phyloP scores from a whole-genome alignment of 2,113 vertebrate species.

The Cryptoleucopteryx plumbea region DNA sequence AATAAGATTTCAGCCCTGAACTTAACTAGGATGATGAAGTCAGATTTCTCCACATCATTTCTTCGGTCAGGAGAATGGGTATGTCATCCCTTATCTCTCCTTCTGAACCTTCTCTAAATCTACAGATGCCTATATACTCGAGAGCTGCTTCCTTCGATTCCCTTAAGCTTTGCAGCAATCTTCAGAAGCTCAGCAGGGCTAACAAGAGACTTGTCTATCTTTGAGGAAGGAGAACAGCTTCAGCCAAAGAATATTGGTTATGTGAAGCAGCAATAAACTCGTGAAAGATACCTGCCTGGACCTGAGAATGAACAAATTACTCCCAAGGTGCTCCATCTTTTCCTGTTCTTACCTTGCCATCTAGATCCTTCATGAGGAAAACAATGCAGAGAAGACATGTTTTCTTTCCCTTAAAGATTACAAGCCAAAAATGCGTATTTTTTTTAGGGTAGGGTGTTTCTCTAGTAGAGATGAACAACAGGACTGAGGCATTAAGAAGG shows the following conservation, averaged over 20 bases:
- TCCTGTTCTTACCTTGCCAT: background rate
- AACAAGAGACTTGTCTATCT: background rate
- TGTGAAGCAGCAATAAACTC: background rate
- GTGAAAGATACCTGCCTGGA: background rate
- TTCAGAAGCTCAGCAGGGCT: background rate
- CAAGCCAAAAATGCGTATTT: background rate
- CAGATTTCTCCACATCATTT: background rate
- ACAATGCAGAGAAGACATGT: background rate
- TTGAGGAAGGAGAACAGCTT: background rate
- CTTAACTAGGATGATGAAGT: background rate
- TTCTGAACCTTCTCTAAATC: background rate
- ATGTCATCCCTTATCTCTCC: background rate
- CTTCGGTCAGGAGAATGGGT: background rate
- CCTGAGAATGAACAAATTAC: background rate
- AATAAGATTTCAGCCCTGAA: background rate
- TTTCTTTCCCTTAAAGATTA: background rate
- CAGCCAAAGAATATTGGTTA: background rate
- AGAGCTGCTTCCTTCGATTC: background rate
- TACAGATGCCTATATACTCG: rapidly evolving
- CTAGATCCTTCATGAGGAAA: background rate
- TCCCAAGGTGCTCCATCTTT: background rate
- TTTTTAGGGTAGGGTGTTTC: background rate
- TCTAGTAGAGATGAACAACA: background rate
- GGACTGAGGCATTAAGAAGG: background rate
- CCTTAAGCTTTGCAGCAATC: background rate